phyloP scores from a whole-genome alignment of 1,140 invertebrate species.

The Lepeophtheirus salmonis region DNA sequence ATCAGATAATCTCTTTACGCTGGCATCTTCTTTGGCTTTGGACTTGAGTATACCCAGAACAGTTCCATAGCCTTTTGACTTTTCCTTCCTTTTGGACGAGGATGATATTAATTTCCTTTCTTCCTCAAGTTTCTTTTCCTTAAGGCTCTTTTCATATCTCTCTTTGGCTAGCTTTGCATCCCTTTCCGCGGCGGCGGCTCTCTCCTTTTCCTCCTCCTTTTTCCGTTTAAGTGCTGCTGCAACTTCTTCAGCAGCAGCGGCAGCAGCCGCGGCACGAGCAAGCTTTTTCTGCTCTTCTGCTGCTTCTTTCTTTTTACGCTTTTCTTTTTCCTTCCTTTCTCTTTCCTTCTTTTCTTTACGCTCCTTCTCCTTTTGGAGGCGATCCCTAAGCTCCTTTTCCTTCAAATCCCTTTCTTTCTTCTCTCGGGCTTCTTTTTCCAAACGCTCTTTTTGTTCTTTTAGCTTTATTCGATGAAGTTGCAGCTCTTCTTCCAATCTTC shows the following conservation, averaged over 20 bases:
- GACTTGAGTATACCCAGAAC: constrained; percentile 6
- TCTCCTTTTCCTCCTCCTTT: neutral
- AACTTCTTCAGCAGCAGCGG: neutral
- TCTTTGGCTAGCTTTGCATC: neutral
- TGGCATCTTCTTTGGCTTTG: neutral
- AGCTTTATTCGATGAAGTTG: neutral
- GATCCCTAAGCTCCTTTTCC: constrained; percentile 4
- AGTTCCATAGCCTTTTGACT: constrained; percentile 5
- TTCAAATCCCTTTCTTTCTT: neutral
- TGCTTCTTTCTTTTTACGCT: neutral
- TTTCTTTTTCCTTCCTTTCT: neutral
- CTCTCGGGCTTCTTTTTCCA: neutral
- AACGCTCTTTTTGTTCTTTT: neutral
- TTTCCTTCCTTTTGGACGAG: neutral
- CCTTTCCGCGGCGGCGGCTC: neutral
- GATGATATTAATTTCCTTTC: no score
- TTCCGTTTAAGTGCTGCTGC: neutral
- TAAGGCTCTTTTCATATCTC: neutral
- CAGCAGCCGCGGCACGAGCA: neutral
- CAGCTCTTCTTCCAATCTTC: neutral
- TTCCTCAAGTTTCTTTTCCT: neutral
- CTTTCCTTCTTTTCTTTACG: neutral
- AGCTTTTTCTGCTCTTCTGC: neutral
- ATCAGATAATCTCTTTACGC: neutral
- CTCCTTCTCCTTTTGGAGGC: neutral